Conservation (phyloP, 2,113 vertebrate species). For the Lophura nycthemera region DNA sequence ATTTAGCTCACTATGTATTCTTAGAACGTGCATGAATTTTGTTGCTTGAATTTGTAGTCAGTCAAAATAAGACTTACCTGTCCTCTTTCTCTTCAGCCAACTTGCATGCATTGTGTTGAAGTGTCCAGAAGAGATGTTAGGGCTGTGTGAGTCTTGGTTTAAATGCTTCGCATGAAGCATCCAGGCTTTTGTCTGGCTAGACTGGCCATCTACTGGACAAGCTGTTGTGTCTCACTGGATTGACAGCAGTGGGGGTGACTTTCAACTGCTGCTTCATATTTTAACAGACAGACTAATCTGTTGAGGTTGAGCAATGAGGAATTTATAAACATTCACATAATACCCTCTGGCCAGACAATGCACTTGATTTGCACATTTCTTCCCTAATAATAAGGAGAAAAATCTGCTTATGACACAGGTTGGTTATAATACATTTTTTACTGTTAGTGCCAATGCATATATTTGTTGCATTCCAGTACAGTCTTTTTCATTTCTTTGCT, state of each 20-base stretch:
- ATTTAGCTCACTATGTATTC: neutral
- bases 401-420: neutral
- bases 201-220: neutral
- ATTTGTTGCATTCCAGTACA: conserved; percentile 7
- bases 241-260: neutral
- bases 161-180: neutral
- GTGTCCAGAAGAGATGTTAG: neutral
- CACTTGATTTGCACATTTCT: neutral
- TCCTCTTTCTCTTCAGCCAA: neutral
- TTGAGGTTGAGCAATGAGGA: neutral
- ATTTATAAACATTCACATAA: neutral
- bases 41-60: neutral
- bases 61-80: neutral
- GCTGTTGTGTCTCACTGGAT: neutral
- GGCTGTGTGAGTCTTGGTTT: neutral
- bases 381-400: neutral
- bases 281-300: neutral
- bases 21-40: neutral
- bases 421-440: neutral
- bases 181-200: neutral
- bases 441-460: neutral
- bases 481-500: conserved; percentile 45
- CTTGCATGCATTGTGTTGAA: accelerated
- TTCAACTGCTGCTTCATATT: neutral
- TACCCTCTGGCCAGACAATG: neutral